Percentiles rank a stretch among this genome's conserved stretches.
phyloP scores from a whole-genome alignment of 2,797 vertebrate genomes.

The Oryzias dopingdopingensis region DNA sequence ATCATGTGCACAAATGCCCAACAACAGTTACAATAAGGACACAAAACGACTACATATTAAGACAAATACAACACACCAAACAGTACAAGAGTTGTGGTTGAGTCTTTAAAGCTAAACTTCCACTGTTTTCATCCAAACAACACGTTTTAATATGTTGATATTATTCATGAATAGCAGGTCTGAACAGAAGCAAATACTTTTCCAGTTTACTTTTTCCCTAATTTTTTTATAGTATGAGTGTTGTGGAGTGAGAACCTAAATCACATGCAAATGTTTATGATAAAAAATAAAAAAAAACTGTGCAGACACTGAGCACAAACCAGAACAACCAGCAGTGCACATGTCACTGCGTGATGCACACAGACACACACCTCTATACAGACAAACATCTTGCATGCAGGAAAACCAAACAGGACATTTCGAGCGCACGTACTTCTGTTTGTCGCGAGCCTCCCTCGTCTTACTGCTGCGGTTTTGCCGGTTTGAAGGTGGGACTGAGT shows the following conservation, averaged over 20 bases:
- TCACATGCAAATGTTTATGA: constrained; percentile 72
- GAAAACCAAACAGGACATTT: background rate
- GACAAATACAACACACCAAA: constrained; percentile 47
- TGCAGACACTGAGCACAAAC: constrained; percentile 52
- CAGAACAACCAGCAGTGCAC: constrained; percentile 34
- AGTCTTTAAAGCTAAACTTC: constrained; percentile 16
- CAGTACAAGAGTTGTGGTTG: constrained; percentile 35
- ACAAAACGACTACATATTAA: constrained; percentile 39
- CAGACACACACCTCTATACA: constrained; percentile 34
- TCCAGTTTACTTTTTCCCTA: constrained; percentile 27
- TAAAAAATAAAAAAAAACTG: constrained; percentile 61
- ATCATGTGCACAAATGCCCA: constrained; percentile 54
- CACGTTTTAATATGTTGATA: constrained; percentile 22
- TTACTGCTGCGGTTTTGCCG: constrained; percentile 93
- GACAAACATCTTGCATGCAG: constrained; percentile 39
- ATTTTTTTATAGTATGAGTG: constrained; percentile 56
- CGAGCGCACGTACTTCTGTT: constrained; percentile 89
- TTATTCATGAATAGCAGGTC: constrained; percentile 12
- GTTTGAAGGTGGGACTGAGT: constrained; percentile 92
- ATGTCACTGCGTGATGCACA: constrained; percentile 47
- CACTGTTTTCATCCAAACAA: constrained; percentile 34
- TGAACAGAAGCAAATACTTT: constrained; percentile 14
- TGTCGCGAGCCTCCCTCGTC: constrained; percentile 91
- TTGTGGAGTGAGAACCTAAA: constrained; percentile 60
- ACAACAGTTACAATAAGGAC: constrained; percentile 42